Base-by-base conservation (phyloP, 2,113 vertebrate species). In the Podarcis muralis region DNA sequence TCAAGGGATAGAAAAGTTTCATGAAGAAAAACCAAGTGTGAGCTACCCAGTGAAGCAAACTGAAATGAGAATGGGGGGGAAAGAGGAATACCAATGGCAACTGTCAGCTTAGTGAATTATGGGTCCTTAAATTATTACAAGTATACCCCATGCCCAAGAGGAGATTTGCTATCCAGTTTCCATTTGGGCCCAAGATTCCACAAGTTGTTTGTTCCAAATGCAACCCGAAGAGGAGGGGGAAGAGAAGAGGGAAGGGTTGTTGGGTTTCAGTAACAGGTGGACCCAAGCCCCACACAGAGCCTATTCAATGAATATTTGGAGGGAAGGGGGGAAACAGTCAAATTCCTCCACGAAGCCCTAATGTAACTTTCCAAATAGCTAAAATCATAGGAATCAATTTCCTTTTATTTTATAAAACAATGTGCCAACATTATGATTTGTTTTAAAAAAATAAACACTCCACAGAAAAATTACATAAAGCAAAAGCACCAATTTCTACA, bases 371-470 rank as follows among this genome's bases (percentile, higher is more conserved):
- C 53, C 93, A 4, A 68, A 85, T 4, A 85, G 40, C 23, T 62
- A 4, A 88, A 87, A 81, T 90, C 90, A 40, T 37, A 92, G 87
- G 81, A 88, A 87, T 87, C 69, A 72, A 48, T 84, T 79, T 53
- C 78, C 78, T 87, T 81, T 9, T 35, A 87, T 84, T 92, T 92
- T 90, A 4, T 88, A 93, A 94, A 93, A 81, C 85, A 57, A 93
- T 94, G 92, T 91, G 87, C 91, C 81, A 81, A 91, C 53, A 90
- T 87, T 84, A 94, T 92, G 94, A 95, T 95, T 93, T 89, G 92
- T 80, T 93, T 94, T 87, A 93, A 95, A 88, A 79, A 95, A 95
- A 95, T 92, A 93, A 95, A 95, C 88, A 91, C 92, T 94, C 90
- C 92, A 94, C 92, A 1, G 86, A 93, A 81, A 89, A 93, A 89